A percentile compares a stretch with the other conserved stretches of the same genome.
Evolutionary conservation across 2,113 vertebrate species (phyloP).

Genomic region (Pseudorasbora parva): DNA sequence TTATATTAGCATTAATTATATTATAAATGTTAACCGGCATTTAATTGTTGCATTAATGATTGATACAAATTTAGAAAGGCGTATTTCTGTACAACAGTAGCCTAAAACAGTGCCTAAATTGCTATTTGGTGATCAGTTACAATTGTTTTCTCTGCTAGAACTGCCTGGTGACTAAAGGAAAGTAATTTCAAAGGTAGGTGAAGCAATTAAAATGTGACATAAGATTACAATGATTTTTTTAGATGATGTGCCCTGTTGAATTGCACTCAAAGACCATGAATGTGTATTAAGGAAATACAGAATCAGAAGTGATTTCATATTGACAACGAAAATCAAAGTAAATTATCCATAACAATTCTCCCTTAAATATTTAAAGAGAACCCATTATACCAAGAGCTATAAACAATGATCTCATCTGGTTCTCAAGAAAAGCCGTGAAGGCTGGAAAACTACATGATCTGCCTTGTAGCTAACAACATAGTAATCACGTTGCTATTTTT

Average conservation of each 20-base stretch:
- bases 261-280: neutral
- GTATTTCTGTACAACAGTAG: neutral
- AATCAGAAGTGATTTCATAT: neutral
- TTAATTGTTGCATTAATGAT: neutral
- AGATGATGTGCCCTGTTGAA: neutral
- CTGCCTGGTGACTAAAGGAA: neutral
- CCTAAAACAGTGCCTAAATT: neutral
- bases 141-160: neutral
- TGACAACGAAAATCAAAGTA: neutral
- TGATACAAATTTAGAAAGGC: neutral
- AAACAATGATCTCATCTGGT: slow-evolving; percentile 27
- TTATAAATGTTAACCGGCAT: neutral
- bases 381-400: neutral
- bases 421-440: slow-evolving; percentile 29
- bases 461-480: slow-evolving; percentile 23
- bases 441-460: slow-evolving; percentile 25
- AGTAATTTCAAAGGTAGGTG: neutral
- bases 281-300: neutral
- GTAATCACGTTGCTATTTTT: slow-evolving; percentile 4
- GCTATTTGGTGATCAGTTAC: neutral
- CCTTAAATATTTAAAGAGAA: neutral
- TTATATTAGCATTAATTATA: no score
- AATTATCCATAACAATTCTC: neutral
- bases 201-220: neutral
- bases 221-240: neutral